Percentiles rank a stretch among this genome's conserved stretches.
These are phyloP conservation scores for Peromyscus californicus DNA, from an alignment of 2,113 vertebrate species.

Conservation along the genomic window DNA sequence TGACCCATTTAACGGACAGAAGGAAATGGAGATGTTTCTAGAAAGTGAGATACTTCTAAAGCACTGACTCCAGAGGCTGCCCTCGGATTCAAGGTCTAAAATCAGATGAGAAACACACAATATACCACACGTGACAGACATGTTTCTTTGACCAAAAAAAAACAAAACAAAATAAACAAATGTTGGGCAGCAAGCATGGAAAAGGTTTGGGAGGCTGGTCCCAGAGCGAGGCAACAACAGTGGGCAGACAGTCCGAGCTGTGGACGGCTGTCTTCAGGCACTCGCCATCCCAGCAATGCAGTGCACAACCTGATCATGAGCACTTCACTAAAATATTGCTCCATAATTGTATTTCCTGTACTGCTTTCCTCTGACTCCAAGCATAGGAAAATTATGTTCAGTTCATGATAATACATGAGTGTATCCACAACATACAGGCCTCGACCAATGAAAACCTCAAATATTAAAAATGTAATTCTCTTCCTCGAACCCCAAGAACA, in stretches of 20 bases:
- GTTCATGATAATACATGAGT: background rate
- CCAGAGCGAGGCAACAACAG: background rate
- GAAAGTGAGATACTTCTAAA: background rate
- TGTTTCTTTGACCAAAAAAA: background rate
- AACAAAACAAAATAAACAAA: background rate
- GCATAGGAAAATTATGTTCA: background rate
- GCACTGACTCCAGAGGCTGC: background rate
- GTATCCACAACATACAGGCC: background rate
- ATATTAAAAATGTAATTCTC: background rate
- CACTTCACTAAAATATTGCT: background rate
- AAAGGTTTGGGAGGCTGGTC: background rate
- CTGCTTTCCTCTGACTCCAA: background rate
- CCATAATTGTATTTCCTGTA: background rate
- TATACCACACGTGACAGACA: background rate
- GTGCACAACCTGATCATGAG: background rate
- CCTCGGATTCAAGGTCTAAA: constrained; percentile 7
- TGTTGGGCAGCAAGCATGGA: background rate
- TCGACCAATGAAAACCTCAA: background rate
- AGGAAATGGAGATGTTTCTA: background rate
- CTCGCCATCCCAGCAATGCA: background rate
- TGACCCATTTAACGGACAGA: background rate
- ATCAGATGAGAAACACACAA: background rate
- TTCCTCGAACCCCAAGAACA: background rate
- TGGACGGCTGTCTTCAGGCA: background rate
- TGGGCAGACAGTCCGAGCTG: background rate